Percentiles rank a stretch among this genome's conserved stretches.
These are phyloP conservation scores for Cheilosia impressa DNA, from an alignment of 2,888 invertebrate genomes.

Conservation along the genomic window DNA sequence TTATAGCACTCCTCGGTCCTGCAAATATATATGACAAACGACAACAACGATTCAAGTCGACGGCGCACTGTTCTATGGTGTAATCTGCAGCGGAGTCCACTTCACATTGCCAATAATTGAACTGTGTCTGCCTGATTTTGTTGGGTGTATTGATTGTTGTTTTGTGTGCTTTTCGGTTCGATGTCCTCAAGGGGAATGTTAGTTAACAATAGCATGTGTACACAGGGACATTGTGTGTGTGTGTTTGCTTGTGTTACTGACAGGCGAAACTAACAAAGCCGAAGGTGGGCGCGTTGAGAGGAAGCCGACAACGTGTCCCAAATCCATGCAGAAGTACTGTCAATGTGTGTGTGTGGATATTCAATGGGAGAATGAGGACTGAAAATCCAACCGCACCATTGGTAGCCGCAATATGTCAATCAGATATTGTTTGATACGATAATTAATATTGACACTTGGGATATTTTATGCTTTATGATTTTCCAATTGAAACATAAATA, in stretches of 20 bases:
- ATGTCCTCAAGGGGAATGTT: conserved; percentile 67
- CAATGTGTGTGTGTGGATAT: background rate
- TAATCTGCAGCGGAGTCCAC: conserved; percentile 67
- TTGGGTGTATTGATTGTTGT: conserved; percentile 69
- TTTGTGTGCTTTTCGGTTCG: conserved; percentile 63
- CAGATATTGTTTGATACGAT: conserved; percentile 68
- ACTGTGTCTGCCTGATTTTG: conserved; percentile 66
- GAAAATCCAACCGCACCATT: background rate
- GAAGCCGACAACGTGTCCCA: background rate
- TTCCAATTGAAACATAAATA: background rate
- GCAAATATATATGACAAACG: background rate
- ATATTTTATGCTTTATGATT: conserved; percentile 53
- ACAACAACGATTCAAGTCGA: background rate
- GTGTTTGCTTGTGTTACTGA: conserved; percentile 22
- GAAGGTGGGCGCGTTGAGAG: background rate
- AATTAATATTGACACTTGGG: conserved; percentile 66
- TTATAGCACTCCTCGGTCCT: conserved; percentile 35
- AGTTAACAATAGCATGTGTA: conserved; percentile 60
- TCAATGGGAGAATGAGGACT: background rate
- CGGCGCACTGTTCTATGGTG: conserved; percentile 21
- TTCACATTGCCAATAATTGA: conserved; percentile 70
- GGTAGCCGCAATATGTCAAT: conserved; percentile 66
- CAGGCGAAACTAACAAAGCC: conserved; percentile 46
- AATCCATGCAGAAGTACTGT: conserved; percentile 2
- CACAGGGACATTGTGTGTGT: conserved; percentile 58